Evolutionary conservation across 2,113 vertebrate genomes (phyloP).

Genomic region (Mystacornis crossleyi): DNA sequence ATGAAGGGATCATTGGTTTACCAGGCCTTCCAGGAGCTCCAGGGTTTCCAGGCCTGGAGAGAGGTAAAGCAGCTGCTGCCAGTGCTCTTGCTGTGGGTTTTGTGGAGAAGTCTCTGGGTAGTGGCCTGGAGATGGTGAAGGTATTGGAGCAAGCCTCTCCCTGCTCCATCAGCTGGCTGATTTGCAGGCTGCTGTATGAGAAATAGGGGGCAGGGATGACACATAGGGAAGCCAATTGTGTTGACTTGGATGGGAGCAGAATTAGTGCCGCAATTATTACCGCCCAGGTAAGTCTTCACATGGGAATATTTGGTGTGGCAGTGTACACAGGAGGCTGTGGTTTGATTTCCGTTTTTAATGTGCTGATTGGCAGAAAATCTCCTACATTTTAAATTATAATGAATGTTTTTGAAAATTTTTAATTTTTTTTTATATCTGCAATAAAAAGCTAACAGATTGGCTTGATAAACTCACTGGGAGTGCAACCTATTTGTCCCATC

Average conservation of each 20-base stretch:
- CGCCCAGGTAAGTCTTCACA: not conserved
- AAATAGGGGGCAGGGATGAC: not conserved
- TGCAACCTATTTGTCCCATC: not conserved
- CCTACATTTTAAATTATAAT: not conserved
- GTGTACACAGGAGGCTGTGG: not conserved
- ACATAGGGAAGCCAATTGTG: not conserved
- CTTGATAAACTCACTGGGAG: not conserved
- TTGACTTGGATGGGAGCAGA: not conserved
- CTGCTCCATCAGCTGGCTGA: not conserved
- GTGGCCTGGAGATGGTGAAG: not conserved
- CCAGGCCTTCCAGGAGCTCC: constrained; percentile 81
- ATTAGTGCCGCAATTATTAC: not conserved
- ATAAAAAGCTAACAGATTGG: not conserved
- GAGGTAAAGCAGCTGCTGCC: constrained; percentile 70
- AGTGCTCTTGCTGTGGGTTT: not conserved
- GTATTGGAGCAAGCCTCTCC: not conserved
- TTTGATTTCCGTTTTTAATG: not conserved
- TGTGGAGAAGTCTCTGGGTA: not conserved
- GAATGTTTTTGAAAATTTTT: not conserved
- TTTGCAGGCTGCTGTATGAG: not conserved
- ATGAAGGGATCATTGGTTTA: constrained; percentile 75
- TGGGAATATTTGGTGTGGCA: not conserved
- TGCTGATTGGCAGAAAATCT: not conserved
- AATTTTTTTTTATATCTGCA: not conserved
- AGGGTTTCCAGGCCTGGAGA: constrained; percentile 62